Conservation (phyloP, 92 coral and sea anemone species). For the Zoanthus solanderi region DNA sequence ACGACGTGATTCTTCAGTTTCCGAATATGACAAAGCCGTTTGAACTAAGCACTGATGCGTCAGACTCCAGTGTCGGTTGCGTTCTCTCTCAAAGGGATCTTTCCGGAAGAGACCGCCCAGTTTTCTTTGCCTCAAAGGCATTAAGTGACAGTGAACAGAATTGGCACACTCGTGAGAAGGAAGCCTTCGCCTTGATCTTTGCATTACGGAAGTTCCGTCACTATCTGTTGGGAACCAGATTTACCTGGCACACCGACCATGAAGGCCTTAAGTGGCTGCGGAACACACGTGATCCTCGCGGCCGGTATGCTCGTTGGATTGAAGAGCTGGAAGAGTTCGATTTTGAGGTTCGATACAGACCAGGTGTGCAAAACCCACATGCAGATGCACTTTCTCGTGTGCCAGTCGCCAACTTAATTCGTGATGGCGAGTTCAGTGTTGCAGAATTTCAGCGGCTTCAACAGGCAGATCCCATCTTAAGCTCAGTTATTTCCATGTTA, state of each 20-base stretch:
- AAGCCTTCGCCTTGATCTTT: slow-evolving; percentile 61
- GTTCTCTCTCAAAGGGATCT: slow-evolving; percentile 51
- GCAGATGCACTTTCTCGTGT: slow-evolving; percentile 65
- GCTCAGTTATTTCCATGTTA: slow-evolving; percentile 28
- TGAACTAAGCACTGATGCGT: slow-evolving; percentile 68
- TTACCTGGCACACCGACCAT: slow-evolving; percentile 61
- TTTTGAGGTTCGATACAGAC: slow-evolving; percentile 43
- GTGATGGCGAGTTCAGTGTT: slow-evolving; percentile 18
- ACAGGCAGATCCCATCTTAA: slow-evolving; percentile 54
- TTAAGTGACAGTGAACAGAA: slow-evolving; percentile 55
- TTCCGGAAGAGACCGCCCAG: slow-evolving; percentile 58
- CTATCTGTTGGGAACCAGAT: slow-evolving; percentile 55
- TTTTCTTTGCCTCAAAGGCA: slow-evolving; percentile 62
- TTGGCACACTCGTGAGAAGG: slow-evolving; percentile 68
- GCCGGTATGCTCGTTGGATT: slow-evolving; percentile 66
- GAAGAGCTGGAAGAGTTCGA: slow-evolving; percentile 69
- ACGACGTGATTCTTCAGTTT: slow-evolving; percentile 65
- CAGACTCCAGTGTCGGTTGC: slow-evolving; percentile 70
- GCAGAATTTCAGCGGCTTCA: slow-evolving; percentile 49
- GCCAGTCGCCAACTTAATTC: slow-evolving; percentile 20
- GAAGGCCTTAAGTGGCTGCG: slow-evolving; percentile 53
- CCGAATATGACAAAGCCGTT: slow-evolving; percentile 62
- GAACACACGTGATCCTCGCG: slow-evolving; percentile 64
- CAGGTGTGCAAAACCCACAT: slow-evolving; percentile 58
- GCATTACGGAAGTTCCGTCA: slow-evolving; percentile 54